Percentiles rank a stretch among this genome's conserved stretches.
Conservation (phyloP, 2,797 vertebrate species). For the Poeciliopsis turneri region DNA sequence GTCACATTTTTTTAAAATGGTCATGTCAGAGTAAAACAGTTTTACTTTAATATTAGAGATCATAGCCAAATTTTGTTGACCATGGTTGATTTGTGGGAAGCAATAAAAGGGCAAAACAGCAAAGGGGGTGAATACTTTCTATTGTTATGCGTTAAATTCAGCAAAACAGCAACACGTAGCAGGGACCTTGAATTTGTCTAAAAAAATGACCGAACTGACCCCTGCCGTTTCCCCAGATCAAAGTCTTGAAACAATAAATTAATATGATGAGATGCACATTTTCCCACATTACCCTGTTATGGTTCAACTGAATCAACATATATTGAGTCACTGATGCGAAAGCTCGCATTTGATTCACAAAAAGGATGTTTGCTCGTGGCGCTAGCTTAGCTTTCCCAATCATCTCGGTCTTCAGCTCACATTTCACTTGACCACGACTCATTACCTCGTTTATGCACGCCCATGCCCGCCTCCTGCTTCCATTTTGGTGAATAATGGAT, state of each 20-base stretch:
- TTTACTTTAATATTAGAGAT: too few species aligned
- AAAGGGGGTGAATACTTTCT: not conserved
- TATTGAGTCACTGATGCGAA: not conserved
- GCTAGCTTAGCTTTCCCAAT: slow-evolving; percentile 18
- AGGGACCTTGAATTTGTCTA: not conserved
- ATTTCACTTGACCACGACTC: slow-evolving; percentile 48
- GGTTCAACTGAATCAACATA: not conserved
- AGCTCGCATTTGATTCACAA: not conserved
- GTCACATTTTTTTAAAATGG: too few species aligned
- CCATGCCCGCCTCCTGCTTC: slow-evolving; percentile 29
- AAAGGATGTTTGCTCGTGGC: not conserved
- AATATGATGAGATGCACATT: not conserved
- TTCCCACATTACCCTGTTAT: not conserved
- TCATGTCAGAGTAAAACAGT: too few species aligned
- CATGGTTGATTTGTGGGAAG: not conserved
- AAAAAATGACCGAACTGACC: not conserved
- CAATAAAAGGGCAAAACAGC: not conserved
- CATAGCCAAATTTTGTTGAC: not conserved
- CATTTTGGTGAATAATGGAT: slow-evolving; percentile 76
- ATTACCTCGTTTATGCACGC: slow-evolving; percentile 21
- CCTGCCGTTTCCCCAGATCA: not conserved
- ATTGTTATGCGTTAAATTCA: not conserved
- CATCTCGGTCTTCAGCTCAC: slow-evolving; percentile 25
- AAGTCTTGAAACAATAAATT: not conserved
- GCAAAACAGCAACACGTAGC: not conserved